Evolutionary conservation across 2,797 vertebrate species (phyloP), one percentile per base, ranked within the genome.

Genomic region (Brachymystax lenok): DNA sequence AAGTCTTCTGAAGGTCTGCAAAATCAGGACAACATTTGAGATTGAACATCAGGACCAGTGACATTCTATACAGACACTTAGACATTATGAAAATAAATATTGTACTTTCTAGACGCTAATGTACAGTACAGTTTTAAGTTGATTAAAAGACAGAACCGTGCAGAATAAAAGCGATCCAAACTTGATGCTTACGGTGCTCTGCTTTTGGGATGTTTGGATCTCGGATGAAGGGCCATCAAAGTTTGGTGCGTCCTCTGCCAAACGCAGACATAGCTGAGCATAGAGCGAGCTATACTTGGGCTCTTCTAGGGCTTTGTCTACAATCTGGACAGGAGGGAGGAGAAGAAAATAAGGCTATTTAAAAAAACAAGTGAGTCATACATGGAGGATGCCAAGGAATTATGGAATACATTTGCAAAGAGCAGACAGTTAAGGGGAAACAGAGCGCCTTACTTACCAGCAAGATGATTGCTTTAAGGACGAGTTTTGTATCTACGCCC

Each of bases 291-390:
- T 99, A 97, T 99, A 99, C 95, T 99, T 99, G 69, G 98, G 98
- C 98, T 99, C 98, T 99, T 99, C 98, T 94, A 99, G 94, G 95
- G 98, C 97, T 98, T 99, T 99, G 97, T 99, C 98, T 96, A 99
- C 98, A 93, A 99, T 99, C 98, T 99, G 63, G 17, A 12, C n/a
- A 17, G 16, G n/a, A 59, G 52, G 5, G 30, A 51, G 21, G 61
- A 33, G 52, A 35, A 28, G 24, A 27, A 71, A 69, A 24, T 30
- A 59, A 13, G 0, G 21, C 46, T 10, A 52, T 16, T 66, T 17
- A 5, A 30, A 40, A 67, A 68, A 14, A 46, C 13, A 61, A 54
- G 51, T 70, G 84, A 84, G 74, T 81, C 71, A 85, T 35, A 35
- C 3, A 63, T 64, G 56, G 68, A 35, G 74, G 50, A 64, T n/a